phyloP scores from a whole-genome alignment of 2,113 vertebrate species.

The Holacanthus passer region DNA sequence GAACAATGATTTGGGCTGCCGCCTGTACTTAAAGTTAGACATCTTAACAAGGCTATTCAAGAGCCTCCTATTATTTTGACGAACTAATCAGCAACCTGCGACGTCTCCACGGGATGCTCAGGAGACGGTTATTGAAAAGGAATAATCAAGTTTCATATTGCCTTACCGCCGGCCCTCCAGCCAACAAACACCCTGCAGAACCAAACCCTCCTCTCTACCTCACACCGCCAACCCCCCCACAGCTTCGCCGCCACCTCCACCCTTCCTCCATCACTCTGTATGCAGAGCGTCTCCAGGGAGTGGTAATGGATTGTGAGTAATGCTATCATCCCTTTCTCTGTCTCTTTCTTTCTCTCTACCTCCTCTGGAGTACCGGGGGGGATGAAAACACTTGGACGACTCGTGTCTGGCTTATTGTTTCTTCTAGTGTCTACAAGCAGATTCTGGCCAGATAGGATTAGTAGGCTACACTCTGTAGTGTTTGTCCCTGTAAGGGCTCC shows the following conservation, averaged over 20 bases:
- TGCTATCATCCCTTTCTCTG: slow-evolving; percentile 74
- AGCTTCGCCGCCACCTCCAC: not conserved
- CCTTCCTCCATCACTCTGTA: slow-evolving; percentile 55
- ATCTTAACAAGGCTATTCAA: slow-evolving; percentile 66
- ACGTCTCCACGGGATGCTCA: slow-evolving; percentile 56
- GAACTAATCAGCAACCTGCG: slow-evolving; percentile 65
- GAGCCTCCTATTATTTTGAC: slow-evolving; percentile 58
- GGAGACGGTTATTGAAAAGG: slow-evolving; percentile 73
- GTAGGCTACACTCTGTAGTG: slow-evolving; percentile 30
- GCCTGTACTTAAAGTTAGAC: slow-evolving; percentile 59
- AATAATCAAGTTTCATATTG: slow-evolving; percentile 78
- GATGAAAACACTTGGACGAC: slow-evolving; percentile 69
- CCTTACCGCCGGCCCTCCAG: slow-evolving; percentile 48
- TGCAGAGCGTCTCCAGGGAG: slow-evolving; percentile 73
- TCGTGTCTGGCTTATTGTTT: slow-evolving; percentile 76
- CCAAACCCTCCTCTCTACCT: slow-evolving; percentile 17
- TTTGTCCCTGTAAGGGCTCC: slow-evolving; percentile 54
- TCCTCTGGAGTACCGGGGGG: slow-evolving; percentile 47
- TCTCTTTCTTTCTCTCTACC: slow-evolving; percentile 52
- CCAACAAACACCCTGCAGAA: slow-evolving; percentile 61
- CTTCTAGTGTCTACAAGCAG: slow-evolving; percentile 69
- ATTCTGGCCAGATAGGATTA: slow-evolving; percentile 60
- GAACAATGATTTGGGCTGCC: slow-evolving; percentile 39
- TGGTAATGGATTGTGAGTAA: slow-evolving; percentile 84
- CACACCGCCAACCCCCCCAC: not conserved